phyloP scores from a whole-genome alignment of 2,888 invertebrate genomes.

The Leucoptera coffeella region DNA sequence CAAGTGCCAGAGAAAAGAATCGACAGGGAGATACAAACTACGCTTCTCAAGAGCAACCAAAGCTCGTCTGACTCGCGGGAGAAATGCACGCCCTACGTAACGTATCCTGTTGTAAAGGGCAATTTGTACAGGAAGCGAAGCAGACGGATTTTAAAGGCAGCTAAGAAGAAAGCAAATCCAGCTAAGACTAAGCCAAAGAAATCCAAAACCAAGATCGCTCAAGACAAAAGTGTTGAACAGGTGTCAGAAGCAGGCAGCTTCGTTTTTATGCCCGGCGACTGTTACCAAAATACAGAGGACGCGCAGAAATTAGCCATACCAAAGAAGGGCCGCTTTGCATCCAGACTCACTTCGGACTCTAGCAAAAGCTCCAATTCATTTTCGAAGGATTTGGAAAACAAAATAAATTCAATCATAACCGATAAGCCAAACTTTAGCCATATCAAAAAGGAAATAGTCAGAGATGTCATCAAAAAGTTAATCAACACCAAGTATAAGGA shows the following conservation, averaged over 20 bases:
- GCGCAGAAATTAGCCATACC: conserved; percentile 13
- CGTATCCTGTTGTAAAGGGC: no score
- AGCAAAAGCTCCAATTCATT: conserved; percentile 35
- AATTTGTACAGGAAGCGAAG: conserved; percentile 13
- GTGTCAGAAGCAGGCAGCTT: conserved; percentile 60
- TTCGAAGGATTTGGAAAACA: conserved; percentile 56
- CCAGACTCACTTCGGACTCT: conserved; percentile 27
- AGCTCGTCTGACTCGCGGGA: conserved; percentile 5
- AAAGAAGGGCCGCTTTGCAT: conserved; percentile 25
- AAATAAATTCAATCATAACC: conserved; percentile 52
- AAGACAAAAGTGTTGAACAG: conserved; percentile 26
- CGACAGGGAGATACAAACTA: conserved; percentile 37
- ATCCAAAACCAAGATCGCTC: conserved; percentile 6
- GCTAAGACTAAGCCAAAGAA: neutral
- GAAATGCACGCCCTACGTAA: neutral
- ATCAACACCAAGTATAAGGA: conserved; percentile 54
- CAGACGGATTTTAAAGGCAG: conserved; percentile 15
- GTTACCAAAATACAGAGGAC: conserved; percentile 47
- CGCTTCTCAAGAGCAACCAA: conserved; percentile 14
- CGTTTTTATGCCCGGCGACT: conserved; percentile 56
- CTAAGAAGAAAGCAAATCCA: conserved; percentile 9
- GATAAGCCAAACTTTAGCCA: conserved; percentile 54
- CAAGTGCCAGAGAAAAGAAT: conserved; percentile 12
- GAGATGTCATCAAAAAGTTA: conserved; percentile 58
- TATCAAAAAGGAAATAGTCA: conserved; percentile 58